Evolutionary conservation across 2,888 invertebrate species (phyloP), one percentile per base, ranked within the genome.

Genomic region (Epirrita christyi): DNA sequence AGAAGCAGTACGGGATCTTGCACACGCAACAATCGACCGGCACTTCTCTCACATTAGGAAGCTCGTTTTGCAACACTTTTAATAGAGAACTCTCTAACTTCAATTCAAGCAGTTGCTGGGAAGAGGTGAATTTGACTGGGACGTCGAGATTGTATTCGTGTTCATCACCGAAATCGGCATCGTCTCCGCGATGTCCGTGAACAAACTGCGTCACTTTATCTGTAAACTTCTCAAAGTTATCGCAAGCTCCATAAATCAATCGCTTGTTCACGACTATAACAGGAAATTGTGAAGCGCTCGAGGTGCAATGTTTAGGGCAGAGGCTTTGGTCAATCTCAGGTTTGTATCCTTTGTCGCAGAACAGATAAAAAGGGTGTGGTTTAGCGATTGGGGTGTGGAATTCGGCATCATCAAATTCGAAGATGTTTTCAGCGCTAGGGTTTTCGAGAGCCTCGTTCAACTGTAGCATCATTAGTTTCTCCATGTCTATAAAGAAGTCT

Each of bases 401-500:
- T 38, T 57, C 36, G 11, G 72, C 63, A 9, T 71, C 68, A 34
- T 87, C 84, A 1, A 55, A 38, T 49, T 75, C 71, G 55, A 90
- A 79, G n/a, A 90, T 75, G 58, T 83, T 90, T 59, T 80, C 78
- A 29, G 68, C 75, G 2, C 62, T 67, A 0, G 88, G 86, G 36
- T 83, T 70, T 10, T 84, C 81, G n/a, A 83, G 52, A 2, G 75
- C 72, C 56, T 85, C 78, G 52, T 78, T 80, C 9, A 92, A 48
- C 61, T 92, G 92, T 51, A 90, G 52, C 63, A 91, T 64, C 86
- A 92, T 83, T 40, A 91, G 64, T 59, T 86, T 88, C 61, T 92
- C 91, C 76, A 89, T 81, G 44, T 91, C 85, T 38, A 86, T 75
- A 61, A 92, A 90, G 68, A 90, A 91, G 1, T 90, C 90, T 0